Evolutionary conservation across 1,140 invertebrate genomes (phyloP), one percentile per base, ranked within the genome.

Genomic region (Trachelipus rathkii): DNA sequence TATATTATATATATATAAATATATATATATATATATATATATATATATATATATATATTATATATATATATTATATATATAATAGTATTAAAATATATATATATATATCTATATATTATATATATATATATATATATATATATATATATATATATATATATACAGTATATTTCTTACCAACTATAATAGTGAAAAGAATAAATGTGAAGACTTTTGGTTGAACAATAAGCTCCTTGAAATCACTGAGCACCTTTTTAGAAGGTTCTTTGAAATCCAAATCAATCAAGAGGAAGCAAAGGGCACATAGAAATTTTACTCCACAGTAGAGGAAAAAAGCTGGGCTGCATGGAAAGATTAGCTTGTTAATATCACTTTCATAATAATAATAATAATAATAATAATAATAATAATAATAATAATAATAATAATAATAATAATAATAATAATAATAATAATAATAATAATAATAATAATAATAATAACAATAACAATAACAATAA

Each of bases 261-360:
- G 92, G 91, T 79, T 89, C 86, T 84, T 92, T 92, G 82, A 93
- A 92, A 84, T 92, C 89, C 77, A 93, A 84, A 84, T 92, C 90
- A n/a, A 93, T 90, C 78, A 89, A 87, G 77, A 92, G 83, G 87
- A 92, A 92, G 13, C 92, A 82, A 60, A 88, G 80, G 0, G 89
- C 90, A 21, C 89, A 90, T 9, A 89, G 82, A 0, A 91, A 85
- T 83, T 92, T 91, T 73, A 93, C 83, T 6, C 86, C 87, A 21
- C 91, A 90, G 83, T 93, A 93, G 68, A 93, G 83, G 84, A 91
- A 92, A 85, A 93, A 93, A 33, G 92, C 91, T 24, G 92, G 92
- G 81, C 91, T 91, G 85, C 9, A 13, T 4, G 19, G 11, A 60
- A 15, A 60, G 19, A 60, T 50, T 10, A 60, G 19, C 11, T 60